phyloP scores from a whole-genome alignment of 2,888 invertebrate species.

The Leptopilina syphax region DNA sequence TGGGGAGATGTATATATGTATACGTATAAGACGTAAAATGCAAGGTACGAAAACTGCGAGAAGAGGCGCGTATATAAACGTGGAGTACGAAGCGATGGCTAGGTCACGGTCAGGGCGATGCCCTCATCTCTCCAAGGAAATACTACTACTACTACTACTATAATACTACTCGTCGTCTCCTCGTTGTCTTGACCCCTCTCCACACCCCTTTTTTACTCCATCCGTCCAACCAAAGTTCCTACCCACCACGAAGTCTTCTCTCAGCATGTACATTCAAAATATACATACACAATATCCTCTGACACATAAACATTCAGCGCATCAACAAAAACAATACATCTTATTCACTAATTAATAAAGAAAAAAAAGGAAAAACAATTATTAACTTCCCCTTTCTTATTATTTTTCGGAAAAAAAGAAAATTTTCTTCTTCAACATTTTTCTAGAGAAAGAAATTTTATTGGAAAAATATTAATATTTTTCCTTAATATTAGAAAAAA shows the following conservation, averaged over 20 bases:
- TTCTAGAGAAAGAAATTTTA: no score
- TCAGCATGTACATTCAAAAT: neutral
- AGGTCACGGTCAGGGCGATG: constrained; percentile 77
- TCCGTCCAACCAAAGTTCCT: constrained; percentile 33
- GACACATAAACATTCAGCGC: neutral
- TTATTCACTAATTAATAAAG: neutral
- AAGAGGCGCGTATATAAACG: constrained; percentile 55
- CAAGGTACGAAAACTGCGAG: constrained; percentile 48
- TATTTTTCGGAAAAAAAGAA: no score
- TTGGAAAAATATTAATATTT: no score
- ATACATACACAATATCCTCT: neutral
- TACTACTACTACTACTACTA: constrained; percentile 55
- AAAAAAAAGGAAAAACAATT: neutral
- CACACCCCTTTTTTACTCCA: constrained; percentile 37
- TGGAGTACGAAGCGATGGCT: constrained; percentile 70
- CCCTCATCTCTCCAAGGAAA: constrained; percentile 68
- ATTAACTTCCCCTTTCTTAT: no score
- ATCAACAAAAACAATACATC: neutral
- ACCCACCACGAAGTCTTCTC: constrained; percentile 27
- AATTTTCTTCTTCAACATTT: no score
- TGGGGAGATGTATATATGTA: neutral
- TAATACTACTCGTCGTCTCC: constrained; percentile 44
- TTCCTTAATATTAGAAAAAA: no score
- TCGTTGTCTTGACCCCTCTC: constrained; percentile 44
- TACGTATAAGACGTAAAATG: constrained; percentile 30